Evolutionary conservation across 1,140 invertebrate species (phyloP).

Genomic region (Acarapis woodi): DNA sequence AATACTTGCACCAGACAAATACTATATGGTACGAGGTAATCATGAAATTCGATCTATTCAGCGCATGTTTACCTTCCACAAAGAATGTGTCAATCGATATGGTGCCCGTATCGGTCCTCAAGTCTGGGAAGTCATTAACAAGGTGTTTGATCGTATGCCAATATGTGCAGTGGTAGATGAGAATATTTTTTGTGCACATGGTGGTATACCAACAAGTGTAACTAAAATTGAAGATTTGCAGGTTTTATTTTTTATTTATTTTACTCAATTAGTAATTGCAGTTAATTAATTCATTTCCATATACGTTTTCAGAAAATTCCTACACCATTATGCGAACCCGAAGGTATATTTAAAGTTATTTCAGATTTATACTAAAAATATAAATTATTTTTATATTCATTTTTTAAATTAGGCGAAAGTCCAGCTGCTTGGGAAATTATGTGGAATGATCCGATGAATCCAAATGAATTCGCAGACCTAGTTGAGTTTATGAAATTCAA

Average conservation of each 20-base stretch:
- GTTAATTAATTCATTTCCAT: no score
- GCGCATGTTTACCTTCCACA: constrained; percentile 35
- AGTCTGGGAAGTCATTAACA: constrained; percentile 35
- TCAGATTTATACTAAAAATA: no score
- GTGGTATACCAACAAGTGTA: constrained; percentile 32
- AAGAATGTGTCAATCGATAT: constrained; percentile 32
- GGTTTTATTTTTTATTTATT: no score
- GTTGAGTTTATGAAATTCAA: constrained; percentile 1
- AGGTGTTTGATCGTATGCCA: constrained; percentile 35
- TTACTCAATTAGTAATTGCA: no score
- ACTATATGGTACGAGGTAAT: constrained; percentile 29
- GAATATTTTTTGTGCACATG: constrained; percentile 40
- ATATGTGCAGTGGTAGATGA: constrained; percentile 35
- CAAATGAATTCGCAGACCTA: constrained; percentile 7
- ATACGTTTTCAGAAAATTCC: constrained; percentile 26
- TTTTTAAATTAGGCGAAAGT: no score
- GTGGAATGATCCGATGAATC: constrained; percentile 39
- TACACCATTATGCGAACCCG: constrained; percentile 28
- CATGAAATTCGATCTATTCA: constrained; percentile 33
- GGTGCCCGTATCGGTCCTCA: constrained; percentile 26
- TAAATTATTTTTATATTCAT: no score
- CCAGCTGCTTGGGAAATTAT: constrained; percentile 38
- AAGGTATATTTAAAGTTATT: no score
- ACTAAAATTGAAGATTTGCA: constrained; percentile 17
- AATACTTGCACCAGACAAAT: constrained; percentile 26